Evolutionary conservation across 2,888 invertebrate genomes (phyloP), one percentile per base, ranked within the genome.

Genomic region (Cryptus armator): DNA sequence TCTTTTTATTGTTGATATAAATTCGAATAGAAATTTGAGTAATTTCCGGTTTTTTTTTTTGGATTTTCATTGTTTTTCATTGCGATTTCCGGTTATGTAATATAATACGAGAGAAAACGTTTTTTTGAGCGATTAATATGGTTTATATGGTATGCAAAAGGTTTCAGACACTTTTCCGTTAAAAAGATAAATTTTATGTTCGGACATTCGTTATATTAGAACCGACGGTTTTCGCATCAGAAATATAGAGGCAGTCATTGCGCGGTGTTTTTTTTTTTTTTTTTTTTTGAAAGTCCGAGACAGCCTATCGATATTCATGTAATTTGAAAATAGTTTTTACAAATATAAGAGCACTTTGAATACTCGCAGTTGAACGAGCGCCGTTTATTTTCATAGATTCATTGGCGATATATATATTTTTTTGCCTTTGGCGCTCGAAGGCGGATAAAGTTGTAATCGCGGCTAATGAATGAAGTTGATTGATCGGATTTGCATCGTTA

Each of bases 401-500:
- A 56, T 56, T 56, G 10, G 24, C 56, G 56, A 24, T 19, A 19
- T 19, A 24, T 19, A 24, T 19, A 56, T 56, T 56, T 56, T 56
- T 53, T 19, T 56, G 24, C 56, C 9, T 24, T 12, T 12, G 9
- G 56, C 4, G 19, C 4, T 4, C 19, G 56, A 19, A 56, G 56
- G 24, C 37, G 24, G 56, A 56, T 72, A n/a, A 56, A 24, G 56
- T 43, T 24, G n/a, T 59, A 44, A 72, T 32, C 56, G 72, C 56
- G 43, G 43, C 53, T 56, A 53, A 56, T 56, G 43, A 56, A 44
- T 44, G 14, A 43, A 72, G 56, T 24, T 56, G 56, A 56, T 70
- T n/a, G 32, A 62, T 62, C 32, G 62, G 32, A 32, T 29, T 48
- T 70, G 32, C 16, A 19, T 56, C 16, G 53, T 71, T 56, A 43